phyloP scores from a whole-genome alignment of 2,888 invertebrate species.

The Lasioglossum oenotherae region DNA sequence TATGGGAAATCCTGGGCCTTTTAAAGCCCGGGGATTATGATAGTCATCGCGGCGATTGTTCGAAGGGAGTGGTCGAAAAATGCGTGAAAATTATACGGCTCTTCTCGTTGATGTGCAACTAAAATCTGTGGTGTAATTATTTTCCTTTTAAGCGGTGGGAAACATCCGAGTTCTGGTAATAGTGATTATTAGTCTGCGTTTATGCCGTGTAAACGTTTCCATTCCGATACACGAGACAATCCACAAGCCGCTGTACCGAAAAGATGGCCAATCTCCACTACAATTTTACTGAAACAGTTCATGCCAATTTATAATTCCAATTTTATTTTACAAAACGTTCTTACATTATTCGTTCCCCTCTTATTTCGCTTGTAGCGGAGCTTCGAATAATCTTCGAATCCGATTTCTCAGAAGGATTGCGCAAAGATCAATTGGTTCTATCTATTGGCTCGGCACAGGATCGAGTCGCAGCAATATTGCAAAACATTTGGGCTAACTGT shows the following conservation, averaged over 20 bases:
- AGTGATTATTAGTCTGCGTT: not conserved
- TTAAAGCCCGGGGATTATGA: not conserved
- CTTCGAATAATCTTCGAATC: not conserved
- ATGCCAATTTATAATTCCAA: not conserved
- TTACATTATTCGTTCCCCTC: not conserved
- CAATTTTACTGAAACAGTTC: not conserved
- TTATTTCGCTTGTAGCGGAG: not conserved
- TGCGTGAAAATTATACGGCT: slow-evolving; percentile 6
- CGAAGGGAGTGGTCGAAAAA: slow-evolving; percentile 11
- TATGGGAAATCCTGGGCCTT: not conserved
- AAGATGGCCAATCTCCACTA: not conserved
- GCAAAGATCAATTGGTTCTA: not conserved
- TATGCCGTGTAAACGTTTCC: not conserved
- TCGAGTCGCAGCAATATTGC: not conserved
- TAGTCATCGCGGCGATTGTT: slow-evolving; percentile 3
- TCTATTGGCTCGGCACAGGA: not conserved
- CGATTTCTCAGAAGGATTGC: not conserved
- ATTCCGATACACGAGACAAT: not conserved
- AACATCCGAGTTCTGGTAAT: not conserved
- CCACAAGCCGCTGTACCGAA: not conserved
- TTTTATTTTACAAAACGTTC: not conserved
- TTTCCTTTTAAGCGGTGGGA: not conserved
- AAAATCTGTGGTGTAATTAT: not conserved
- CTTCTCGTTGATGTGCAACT: not conserved
- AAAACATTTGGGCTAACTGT: not conserved